Percentiles rank a stretch among this genome's conserved stretches.
Conservation (phyloP, 2,888 invertebrate genomes). For the Melieria picta region DNA sequence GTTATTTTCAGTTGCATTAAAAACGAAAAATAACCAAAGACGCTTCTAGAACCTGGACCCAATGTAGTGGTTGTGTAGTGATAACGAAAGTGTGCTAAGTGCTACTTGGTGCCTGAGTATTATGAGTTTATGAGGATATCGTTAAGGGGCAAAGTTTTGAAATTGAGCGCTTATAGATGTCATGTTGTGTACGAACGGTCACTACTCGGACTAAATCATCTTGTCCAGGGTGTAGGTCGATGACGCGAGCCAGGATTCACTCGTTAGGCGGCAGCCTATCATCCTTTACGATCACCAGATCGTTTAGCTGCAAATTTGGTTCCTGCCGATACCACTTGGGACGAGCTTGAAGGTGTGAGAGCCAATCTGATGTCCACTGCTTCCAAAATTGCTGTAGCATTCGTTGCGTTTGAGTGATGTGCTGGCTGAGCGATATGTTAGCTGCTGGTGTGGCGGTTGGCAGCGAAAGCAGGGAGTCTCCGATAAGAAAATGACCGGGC, state of each 20-base stretch:
- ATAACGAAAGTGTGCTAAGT: no score
- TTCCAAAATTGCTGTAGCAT: slow-evolving; percentile 35
- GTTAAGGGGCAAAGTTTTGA: slow-evolving; percentile 34
- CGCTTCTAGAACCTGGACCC: no score
- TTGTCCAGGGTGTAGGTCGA: slow-evolving; percentile 37
- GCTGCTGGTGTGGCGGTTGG: slow-evolving; percentile 33
- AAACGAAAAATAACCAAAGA: no score
- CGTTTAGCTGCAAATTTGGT: slow-evolving; percentile 27
- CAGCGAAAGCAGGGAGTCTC: slow-evolving; percentile 32
- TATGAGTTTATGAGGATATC: background rate
- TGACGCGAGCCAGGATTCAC: slow-evolving; percentile 33
- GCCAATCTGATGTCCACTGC: background rate
- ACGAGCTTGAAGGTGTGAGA: no score
- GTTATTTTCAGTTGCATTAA: no score
- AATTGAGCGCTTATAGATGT: slow-evolving; percentile 30
- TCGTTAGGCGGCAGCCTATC: slow-evolving; percentile 19
- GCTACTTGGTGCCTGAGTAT: no score
- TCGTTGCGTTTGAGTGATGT: slow-evolving; percentile 29
- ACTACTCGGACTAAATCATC: slow-evolving; percentile 37
- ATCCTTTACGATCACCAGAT: slow-evolving; percentile 37
- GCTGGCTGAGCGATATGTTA: slow-evolving; percentile 34
- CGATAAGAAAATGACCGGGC: slow-evolving; percentile 35
- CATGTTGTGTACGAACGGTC: slow-evolving; percentile 26
- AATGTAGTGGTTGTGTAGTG: no score
- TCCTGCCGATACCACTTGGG: background rate